A percentile compares a stretch with the other conserved stretches of the same genome.
Evolutionary conservation across 2,888 invertebrate species (phyloP).

Genomic region (Rhingia campestris): DNA sequence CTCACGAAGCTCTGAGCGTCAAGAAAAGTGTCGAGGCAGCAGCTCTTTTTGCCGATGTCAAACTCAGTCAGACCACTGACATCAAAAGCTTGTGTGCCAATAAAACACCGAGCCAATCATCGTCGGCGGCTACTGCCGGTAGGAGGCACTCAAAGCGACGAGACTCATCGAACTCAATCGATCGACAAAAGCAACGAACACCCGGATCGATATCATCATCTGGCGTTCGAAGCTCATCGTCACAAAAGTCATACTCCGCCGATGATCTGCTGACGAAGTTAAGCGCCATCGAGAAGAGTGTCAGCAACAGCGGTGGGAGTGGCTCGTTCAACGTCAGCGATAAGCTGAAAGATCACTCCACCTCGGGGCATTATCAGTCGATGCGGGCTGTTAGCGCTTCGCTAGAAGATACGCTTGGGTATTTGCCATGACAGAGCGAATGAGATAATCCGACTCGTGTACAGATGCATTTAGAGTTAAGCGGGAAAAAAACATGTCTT

Average conservation of each 20-base stretch:
- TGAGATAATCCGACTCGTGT: slow-evolving; percentile 23
- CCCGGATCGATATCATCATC: slow-evolving; percentile 70
- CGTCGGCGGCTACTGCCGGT: slow-evolving; percentile 53
- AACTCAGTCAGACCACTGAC: slow-evolving; percentile 88
- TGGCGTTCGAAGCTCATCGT: slow-evolving; percentile 63
- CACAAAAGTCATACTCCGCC: slow-evolving; percentile 80
- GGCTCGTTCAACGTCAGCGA: slow-evolving; percentile 72
- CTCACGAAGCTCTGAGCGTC: slow-evolving; percentile 90
- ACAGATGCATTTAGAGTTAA: slow-evolving; percentile 25
- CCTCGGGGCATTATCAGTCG: slow-evolving; percentile 81
- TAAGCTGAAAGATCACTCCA: slow-evolving; percentile 64
- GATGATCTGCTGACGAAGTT: slow-evolving; percentile 80
- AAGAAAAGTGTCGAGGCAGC: slow-evolving; percentile 95
- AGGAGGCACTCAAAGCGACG: slow-evolving; percentile 76
- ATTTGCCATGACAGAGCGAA: slow-evolving; percentile 80
- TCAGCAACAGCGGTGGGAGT: slow-evolving; percentile 73
- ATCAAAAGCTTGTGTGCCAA: slow-evolving; percentile 83
- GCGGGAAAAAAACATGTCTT: slow-evolving; percentile 19
- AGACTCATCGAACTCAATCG: slow-evolving; percentile 78
- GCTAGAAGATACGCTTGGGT: slow-evolving; percentile 83
- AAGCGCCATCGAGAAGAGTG: slow-evolving; percentile 79
- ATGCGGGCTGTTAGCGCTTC: slow-evolving; percentile 82
- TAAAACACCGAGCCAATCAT: slow-evolving; percentile 42
- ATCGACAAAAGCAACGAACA: slow-evolving; percentile 76
- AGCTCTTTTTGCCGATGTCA: slow-evolving; percentile 91